phyloP scores from a whole-genome alignment of 2,797 vertebrate genomes.

The Clangula hyemalis region DNA sequence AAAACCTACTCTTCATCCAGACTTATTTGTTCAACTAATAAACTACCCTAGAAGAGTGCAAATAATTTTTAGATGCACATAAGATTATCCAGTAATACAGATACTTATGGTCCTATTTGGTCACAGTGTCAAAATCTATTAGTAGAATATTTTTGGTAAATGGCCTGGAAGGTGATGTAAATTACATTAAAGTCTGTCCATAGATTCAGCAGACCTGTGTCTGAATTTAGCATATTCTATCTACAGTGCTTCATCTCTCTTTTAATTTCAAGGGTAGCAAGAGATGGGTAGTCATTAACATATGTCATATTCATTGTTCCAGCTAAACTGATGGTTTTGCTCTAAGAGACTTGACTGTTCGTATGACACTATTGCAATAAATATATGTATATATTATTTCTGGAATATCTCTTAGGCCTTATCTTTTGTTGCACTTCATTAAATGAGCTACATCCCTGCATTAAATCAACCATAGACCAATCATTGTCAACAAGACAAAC shows the following conservation, averaged over 20 bases:
- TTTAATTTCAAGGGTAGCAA: constrained; percentile 10
- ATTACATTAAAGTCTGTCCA: neutral
- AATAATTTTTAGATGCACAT: neutral
- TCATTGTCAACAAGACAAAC: neutral
- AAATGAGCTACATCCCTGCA: neutral
- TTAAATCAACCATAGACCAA: neutral
- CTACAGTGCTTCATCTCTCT: neutral
- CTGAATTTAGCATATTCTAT: neutral
- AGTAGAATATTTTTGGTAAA: neutral
- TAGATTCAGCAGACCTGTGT: neutral
- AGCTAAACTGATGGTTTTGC: neutral
- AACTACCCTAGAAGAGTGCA: neutral
- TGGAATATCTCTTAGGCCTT: neutral
- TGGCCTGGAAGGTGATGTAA: neutral
- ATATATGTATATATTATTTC: neutral
- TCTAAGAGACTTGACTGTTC: neutral
- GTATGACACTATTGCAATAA: neutral
- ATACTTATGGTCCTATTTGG: neutral
- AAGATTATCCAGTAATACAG: neutral
- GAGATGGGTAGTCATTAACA: neutral
- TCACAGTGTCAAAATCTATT: neutral
- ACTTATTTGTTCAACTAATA: neutral
- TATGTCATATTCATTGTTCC: neutral
- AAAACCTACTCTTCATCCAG: neutral
- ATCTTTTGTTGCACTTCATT: neutral